A percentile compares a stretch with the other conserved stretches of the same genome.
phyloP scores from a whole-genome alignment of 2,888 invertebrate species.

The Toxonevra muliebris region DNA sequence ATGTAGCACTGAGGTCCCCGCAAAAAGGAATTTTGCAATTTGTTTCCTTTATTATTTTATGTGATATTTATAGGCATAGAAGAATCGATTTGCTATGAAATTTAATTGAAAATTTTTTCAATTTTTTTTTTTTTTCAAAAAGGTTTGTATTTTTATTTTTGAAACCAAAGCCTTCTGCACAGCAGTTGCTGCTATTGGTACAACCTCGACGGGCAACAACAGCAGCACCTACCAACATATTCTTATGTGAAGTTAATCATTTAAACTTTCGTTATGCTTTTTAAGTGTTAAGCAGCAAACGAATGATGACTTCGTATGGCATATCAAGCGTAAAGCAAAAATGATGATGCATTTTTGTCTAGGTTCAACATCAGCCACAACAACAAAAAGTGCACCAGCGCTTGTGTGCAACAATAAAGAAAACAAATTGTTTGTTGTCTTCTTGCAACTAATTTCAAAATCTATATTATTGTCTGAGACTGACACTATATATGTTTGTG shows the following conservation, averaged over 20 bases:
- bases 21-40: conserved; percentile 34
- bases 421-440: not conserved
- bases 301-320: conserved; percentile 23
- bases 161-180: not conserved
- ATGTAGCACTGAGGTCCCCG: conserved; percentile 21
- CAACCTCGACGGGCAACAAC: conserved; percentile 9
- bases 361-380: not conserved
- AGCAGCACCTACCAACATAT: not conserved
- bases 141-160: not conserved
- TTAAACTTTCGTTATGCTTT: conserved; percentile 44
- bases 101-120: conserved; percentile 59
- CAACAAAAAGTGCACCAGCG: too few species aligned
- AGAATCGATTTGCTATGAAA: conserved; percentile 62
- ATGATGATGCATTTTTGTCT: not conserved
- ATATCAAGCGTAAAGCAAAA: conserved; percentile 19
- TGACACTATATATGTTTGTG: too few species aligned
- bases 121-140: conserved; percentile 1
- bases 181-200: conserved; percentile 3
- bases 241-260: conserved; percentile 37
- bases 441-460: not conserved
- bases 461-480: not conserved
- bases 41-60: conserved; percentile 31
- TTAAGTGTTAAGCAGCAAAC: conserved; percentile 35
- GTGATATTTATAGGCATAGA: conserved; percentile 45
- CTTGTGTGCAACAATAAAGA: not conserved